A percentile compares a stretch with the other conserved stretches of the same genome.
phyloP scores from a whole-genome alignment of 2,888 invertebrate genomes.

The Drosophila paranaensis region DNA sequence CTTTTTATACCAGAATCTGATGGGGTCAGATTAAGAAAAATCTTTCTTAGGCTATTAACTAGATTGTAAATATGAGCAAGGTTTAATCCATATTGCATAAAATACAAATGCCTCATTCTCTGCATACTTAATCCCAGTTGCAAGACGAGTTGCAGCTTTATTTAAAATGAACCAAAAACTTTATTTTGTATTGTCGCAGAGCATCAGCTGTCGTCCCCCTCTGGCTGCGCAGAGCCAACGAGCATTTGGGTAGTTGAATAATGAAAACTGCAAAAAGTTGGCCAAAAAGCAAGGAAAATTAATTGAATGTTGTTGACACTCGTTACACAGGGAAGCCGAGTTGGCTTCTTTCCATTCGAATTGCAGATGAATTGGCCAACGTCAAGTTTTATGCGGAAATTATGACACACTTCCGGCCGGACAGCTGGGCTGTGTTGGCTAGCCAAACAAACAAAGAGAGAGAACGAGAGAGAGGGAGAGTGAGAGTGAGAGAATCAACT shows the following conservation, averaged over 20 bases:
- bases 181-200: not conserved
- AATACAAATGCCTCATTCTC: not conserved
- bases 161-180: not conserved
- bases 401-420: conserved; percentile 69
- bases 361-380: conserved; percentile 69
- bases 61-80: no score
- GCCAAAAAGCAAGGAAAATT: conserved; percentile 58
- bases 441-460: conserved; percentile 17
- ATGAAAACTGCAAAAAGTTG: conserved; percentile 36
- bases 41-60: no score
- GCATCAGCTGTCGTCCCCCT: not conserved
- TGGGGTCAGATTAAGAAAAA: not conserved
- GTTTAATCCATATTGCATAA: not conserved
- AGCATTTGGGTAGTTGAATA: conserved; percentile 46
- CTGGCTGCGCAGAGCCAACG: conserved; percentile 27
- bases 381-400: conserved; percentile 73
- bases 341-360: conserved; percentile 50
- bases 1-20: not conserved
- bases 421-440: conserved; percentile 13
- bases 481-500: conserved; percentile 12
- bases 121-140: not conserved
- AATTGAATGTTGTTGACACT: conserved; percentile 73
- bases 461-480: not conserved
- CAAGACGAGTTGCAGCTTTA: not conserved
- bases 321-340: conserved; percentile 35